A percentile compares a stretch with the other conserved stretches of the same genome.
Conservation (phyloP, 1,140 invertebrate genomes). For the Drosophila quadrilineata region DNA sequence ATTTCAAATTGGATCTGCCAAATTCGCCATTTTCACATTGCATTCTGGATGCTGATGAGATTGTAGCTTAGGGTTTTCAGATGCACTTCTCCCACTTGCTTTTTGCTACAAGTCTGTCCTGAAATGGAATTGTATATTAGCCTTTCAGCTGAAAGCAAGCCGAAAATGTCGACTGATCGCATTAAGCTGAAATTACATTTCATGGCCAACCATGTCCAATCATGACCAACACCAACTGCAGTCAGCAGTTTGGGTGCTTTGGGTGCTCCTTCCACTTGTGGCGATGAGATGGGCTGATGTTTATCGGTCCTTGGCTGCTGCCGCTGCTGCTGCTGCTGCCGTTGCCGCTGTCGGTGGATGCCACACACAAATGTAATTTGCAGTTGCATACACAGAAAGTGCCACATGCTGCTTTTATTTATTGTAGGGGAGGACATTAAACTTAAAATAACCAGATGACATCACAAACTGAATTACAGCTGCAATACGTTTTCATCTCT, state of each 20-base stretch:
- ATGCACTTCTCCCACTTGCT: background rate
- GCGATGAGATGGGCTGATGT: conserved; percentile 5
- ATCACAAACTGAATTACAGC: conserved; percentile 41
- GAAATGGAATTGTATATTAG: conserved; percentile 26
- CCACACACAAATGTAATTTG: conserved; percentile 62
- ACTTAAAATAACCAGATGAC: conserved; percentile 43
- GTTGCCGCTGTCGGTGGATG: too few relatives aligned
- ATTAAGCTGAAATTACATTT: conserved; percentile 72
- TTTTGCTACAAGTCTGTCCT: conserved; percentile 11
- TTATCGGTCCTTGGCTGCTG: conserved; percentile 51
- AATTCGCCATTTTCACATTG: too few relatives aligned
- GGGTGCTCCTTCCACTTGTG: background rate
- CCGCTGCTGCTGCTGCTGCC: too few relatives aligned
- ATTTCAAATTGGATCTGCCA: too few relatives aligned
- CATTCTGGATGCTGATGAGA: too few relatives aligned
- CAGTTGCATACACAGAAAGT: conserved; percentile 59
- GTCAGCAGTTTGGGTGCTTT: conserved; percentile 4
- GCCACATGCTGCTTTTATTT: conserved; percentile 75
- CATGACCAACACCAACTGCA: too few relatives aligned
- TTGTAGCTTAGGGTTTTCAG: too few relatives aligned
- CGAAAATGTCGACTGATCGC: conserved; percentile 70
- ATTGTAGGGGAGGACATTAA: conserved; percentile 36
- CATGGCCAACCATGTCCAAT: conserved; percentile 2
- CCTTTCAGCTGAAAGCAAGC: conserved; percentile 25
- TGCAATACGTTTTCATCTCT: conserved; percentile 47